These are phyloP conservation scores for Timema cristinae DNA, from an alignment of 2,888 invertebrate genomes.

Conservation along the genomic window DNA sequence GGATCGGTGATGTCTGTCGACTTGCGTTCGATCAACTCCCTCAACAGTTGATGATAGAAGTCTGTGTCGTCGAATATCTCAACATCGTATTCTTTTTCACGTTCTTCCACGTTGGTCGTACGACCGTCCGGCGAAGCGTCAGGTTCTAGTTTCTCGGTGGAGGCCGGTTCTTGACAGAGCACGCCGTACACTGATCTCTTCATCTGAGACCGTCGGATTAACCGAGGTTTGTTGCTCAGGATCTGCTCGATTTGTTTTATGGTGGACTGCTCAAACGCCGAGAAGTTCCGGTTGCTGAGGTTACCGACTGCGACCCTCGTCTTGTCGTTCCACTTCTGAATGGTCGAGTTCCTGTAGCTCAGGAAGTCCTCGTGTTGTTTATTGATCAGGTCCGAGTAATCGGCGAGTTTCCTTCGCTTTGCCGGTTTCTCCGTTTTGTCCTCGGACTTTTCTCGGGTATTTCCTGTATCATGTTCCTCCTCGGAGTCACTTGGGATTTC, in stretches of 20 bases:
- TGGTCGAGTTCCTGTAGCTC: slow-evolving; percentile 69
- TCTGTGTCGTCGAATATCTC: slow-evolving; percentile 97
- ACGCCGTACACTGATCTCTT: slow-evolving; percentile 68
- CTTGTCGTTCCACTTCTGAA: slow-evolving; percentile 95
- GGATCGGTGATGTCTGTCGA: slow-evolving; percentile 80
- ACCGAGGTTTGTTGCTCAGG: slow-evolving; percentile 68
- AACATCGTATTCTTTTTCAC: slow-evolving; percentile 59
- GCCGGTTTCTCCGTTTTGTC: slow-evolving; percentile 40
- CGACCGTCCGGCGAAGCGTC: neutral
- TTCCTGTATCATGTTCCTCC: slow-evolving; percentile 28
- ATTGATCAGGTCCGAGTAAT: slow-evolving; percentile 56
- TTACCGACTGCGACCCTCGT: slow-evolving; percentile 68
- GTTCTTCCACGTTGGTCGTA: slow-evolving; percentile 30
- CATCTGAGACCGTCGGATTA: slow-evolving; percentile 74
- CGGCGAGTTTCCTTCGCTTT: slow-evolving; percentile 52
- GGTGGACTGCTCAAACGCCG: slow-evolving; percentile 52
- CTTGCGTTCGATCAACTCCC: slow-evolving; percentile 90
- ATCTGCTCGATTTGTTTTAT: slow-evolving; percentile 81
- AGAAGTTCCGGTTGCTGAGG: slow-evolving; percentile 59
- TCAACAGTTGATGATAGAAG: slow-evolving; percentile 89
- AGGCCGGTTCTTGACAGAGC: slow-evolving; percentile 33
- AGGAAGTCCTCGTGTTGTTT: slow-evolving; percentile 58
- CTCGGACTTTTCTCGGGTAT: slow-evolving; percentile 23
- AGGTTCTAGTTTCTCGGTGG: neutral
- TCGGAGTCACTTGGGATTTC: slow-evolving; percentile 35